phyloP scores from a whole-genome alignment of 2,113 vertebrate species.

The Boulengeromyrus knoepffleri region DNA sequence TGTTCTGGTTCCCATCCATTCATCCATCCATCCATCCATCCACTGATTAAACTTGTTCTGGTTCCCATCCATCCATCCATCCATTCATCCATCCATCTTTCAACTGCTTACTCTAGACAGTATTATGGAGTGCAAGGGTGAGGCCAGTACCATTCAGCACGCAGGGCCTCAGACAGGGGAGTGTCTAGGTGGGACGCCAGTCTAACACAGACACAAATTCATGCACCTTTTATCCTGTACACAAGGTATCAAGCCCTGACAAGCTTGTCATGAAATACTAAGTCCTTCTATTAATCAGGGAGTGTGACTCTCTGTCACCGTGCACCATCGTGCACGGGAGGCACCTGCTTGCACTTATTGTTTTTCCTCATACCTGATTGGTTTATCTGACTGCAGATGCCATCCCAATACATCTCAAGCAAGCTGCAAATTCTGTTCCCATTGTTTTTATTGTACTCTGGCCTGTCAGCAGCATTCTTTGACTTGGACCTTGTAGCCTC shows the following conservation, averaged over 20 bases:
- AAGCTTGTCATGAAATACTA: neutral
- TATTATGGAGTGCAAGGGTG: neutral
- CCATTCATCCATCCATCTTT: neutral
- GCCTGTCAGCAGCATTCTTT: neutral
- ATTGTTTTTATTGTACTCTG: neutral
- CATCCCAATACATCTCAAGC: neutral
- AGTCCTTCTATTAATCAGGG: neutral
- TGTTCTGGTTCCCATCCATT: too few relatives aligned
- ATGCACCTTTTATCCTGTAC: neutral
- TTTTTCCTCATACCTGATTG: neutral
- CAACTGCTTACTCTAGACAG: neutral
- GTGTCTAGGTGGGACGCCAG: neutral
- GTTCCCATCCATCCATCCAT: too few relatives aligned
- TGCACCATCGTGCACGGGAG: neutral
- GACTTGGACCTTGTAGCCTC: neutral
- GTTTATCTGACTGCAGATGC: neutral
- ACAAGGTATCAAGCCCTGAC: neutral
- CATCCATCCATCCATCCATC: too few relatives aligned
- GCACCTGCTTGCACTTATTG: neutral
- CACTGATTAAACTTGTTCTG: too few relatives aligned
- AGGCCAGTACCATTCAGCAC: neutral
- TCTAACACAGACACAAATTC: neutral
- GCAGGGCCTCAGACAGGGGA: neutral
- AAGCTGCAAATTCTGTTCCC: neutral
- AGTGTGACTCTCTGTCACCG: neutral